Conservation (phyloP, 2,797 vertebrate species). For the Pseudopleuronectes americanus region DNA sequence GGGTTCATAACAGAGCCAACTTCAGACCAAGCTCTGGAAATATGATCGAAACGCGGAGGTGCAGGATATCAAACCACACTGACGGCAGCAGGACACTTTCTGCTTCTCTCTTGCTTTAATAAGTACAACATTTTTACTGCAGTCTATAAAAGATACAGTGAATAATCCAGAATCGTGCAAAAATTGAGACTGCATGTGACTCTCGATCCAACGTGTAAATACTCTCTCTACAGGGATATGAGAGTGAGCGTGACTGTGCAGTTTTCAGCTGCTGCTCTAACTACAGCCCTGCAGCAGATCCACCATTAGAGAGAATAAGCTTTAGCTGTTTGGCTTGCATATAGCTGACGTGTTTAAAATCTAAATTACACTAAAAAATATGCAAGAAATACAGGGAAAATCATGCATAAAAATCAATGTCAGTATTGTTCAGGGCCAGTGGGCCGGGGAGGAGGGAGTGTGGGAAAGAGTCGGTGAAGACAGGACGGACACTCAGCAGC, state of each 20-base stretch:
- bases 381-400: background rate
- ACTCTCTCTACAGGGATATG: background rate
- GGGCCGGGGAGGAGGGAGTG: conserved; percentile 28
- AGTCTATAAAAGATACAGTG: conserved; percentile 7
- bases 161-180: background rate
- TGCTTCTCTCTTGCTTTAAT: conserved; percentile 5
- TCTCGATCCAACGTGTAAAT: background rate
- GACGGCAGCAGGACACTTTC: conserved; percentile 15
- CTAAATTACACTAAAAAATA: background rate
- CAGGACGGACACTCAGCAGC: conserved; percentile 45
- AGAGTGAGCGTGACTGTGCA: background rate
- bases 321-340: background rate
- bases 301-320: background rate
- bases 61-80: conserved; percentile 5
- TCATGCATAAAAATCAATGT: conserved; percentile 1
- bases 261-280: background rate
- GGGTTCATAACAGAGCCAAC: conserved; percentile 41
- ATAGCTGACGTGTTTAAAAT: background rate
- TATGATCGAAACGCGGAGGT: conserved; percentile 9
- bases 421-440: conserved; percentile 14
- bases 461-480: conserved; percentile 49
- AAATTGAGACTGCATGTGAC: background rate
- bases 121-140: background rate
- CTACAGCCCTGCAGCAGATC: conserved; percentile 12
- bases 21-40: conserved; percentile 35